Base-by-base conservation (phyloP, 2,113 vertebrate species). In the Sakesphorus luctuosus region DNA sequence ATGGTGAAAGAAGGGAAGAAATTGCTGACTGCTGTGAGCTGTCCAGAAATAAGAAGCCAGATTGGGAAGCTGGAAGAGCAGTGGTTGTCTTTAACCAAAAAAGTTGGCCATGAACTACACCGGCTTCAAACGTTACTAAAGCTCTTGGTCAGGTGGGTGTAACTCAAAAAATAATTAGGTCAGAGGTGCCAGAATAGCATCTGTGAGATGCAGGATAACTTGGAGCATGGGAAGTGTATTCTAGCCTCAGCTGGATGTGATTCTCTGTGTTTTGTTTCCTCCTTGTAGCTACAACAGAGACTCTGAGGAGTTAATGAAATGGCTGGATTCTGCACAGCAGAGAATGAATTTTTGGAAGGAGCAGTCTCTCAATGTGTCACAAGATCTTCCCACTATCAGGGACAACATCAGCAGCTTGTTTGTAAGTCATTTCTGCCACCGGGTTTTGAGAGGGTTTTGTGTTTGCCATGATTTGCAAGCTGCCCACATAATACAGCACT, bases 271-370 rank as follows among this genome's bases (percentile, higher is more conserved):
- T 77, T 78, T 36, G 5, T 93, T 96, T 87, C 56, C 16, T 94
- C 44, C 56, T 84, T 66, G 59, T 97, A 99, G 99, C 93, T 99
- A 99, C 77, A 96, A 92, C 59, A 94, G 59, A 49, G 98, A 98
- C 87, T 98, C 97, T 0, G 96, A 97, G 18, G 96, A 90, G 10
- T 91, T 99, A 62, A 90, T 73, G 29, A 96, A 96, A 33, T 99
- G 99, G 99, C 96, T 99, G 97, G 95, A 94, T 52, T 94, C 91
- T 52, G 98, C 99, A 90, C 98, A 97, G 84, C 98, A 98, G 65
- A 93, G 96, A 36, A 95, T 99, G 62, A 97, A 97, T 71, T 93
- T 63, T 72, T 99, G 98, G 98, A 98, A 97, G 36, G 97, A 97
- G 44, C 97, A 98, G 35, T 97, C 97, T 31, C 97, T 97, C 73